Conservation (phyloP, 2,888 invertebrate genomes). For the Xestia c-nigrum region DNA sequence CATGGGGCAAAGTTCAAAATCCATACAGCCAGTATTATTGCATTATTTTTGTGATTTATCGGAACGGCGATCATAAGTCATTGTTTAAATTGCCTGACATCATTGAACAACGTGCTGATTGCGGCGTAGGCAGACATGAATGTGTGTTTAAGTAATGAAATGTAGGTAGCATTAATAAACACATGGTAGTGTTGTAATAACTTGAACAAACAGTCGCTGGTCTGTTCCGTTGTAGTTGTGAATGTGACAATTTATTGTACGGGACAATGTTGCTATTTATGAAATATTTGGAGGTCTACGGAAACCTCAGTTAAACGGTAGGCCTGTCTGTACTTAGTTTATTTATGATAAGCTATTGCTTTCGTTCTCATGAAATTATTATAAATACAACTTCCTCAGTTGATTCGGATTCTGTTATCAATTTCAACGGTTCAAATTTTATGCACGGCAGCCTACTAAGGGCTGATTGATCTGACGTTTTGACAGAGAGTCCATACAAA, state of each 20-base stretch:
- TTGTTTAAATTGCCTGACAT: conserved; percentile 45
- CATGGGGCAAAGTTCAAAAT: not conserved
- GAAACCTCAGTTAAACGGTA: not conserved
- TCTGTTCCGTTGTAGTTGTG: not conserved
- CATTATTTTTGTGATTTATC: conserved; percentile 9
- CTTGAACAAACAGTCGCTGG: conserved; percentile 35
- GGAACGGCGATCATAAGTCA: conserved; percentile 4
- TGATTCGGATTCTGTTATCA: too few species aligned
- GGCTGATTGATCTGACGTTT: too few species aligned
- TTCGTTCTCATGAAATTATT: too few species aligned
- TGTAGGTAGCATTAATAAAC: conserved; percentile 33
- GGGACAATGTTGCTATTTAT: conserved; percentile 13
- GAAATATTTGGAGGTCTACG: not conserved
- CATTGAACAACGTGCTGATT: conserved; percentile 31
- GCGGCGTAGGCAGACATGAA: conserved; percentile 44
- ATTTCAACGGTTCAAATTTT: too few species aligned
- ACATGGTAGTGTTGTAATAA: conserved; percentile 18
- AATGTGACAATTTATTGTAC: not conserved
- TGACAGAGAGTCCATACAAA: too few species aligned
- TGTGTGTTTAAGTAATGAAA: conserved; percentile 48
- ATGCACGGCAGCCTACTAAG: too few species aligned
- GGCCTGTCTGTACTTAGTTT: not conserved
- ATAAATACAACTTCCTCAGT: too few species aligned
- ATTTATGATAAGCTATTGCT: not conserved
- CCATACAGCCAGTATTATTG: not conserved